Conservation (phyloP, 2,113 vertebrate species). For the Planiliza haematocheilus region DNA sequence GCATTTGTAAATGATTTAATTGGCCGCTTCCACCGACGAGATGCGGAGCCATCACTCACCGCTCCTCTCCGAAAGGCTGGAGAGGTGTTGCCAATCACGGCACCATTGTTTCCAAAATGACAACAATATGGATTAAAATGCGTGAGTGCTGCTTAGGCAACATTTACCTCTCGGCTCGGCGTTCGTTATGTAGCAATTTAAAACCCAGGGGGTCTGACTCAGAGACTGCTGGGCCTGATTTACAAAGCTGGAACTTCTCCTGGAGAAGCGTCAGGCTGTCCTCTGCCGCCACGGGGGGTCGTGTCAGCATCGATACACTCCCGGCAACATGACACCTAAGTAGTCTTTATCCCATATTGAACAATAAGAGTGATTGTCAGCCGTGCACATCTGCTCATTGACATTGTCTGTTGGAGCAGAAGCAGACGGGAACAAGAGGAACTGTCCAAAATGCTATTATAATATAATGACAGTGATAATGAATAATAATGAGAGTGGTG, state of each 20-base stretch:
- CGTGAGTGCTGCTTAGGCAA: slow-evolving; percentile 69
- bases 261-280: slow-evolving; percentile 43
- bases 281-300: slow-evolving; percentile 45
- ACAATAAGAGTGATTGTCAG: slow-evolving; percentile 39
- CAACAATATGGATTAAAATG: slow-evolving; percentile 67
- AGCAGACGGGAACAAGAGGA: not conserved
- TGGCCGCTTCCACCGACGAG: slow-evolving; percentile 45
- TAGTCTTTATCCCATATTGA: slow-evolving; percentile 54
- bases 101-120: slow-evolving; percentile 74
- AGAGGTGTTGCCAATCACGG: slow-evolving; percentile 65
- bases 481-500: too few species aligned
- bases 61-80: slow-evolving; percentile 53
- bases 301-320: slow-evolving; percentile 31
- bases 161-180: slow-evolving; percentile 64
- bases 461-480: too few species aligned
- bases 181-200: slow-evolving; percentile 70
- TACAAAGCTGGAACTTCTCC: slow-evolving; percentile 31
- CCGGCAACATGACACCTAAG: slow-evolving; percentile 53
- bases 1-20: slow-evolving; percentile 72
- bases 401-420: slow-evolving; percentile 9
- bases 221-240: slow-evolving; percentile 47
- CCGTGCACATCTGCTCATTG: slow-evolving; percentile 9
- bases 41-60: slow-evolving; percentile 40
- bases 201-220: slow-evolving; percentile 56
- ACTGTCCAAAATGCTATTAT: too few species aligned